phyloP scores from a whole-genome alignment of 2,113 vertebrate genomes.

The Cavia aperea region DNA sequence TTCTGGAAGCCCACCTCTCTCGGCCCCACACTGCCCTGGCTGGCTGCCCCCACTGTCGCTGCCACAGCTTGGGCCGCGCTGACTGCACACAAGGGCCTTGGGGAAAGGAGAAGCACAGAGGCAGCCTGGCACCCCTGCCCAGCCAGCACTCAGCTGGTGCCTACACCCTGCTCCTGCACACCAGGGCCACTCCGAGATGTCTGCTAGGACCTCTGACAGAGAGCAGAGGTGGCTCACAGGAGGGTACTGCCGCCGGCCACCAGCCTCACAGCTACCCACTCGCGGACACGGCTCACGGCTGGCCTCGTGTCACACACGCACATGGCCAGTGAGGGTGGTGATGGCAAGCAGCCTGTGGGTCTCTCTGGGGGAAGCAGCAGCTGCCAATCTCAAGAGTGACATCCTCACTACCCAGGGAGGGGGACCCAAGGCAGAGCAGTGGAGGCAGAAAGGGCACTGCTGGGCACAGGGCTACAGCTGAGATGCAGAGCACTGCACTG shows the following conservation, averaged over 20 bases:
- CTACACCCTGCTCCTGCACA: background rate
- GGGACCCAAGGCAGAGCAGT: background rate
- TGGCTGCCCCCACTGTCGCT: background rate
- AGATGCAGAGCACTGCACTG: background rate
- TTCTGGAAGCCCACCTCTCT: background rate
- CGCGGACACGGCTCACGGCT: background rate
- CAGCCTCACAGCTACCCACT: background rate
- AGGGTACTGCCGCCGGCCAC: background rate
- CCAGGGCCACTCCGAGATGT: fast-evolving
- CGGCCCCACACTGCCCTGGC: fast-evolving
- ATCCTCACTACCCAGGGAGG: background rate
- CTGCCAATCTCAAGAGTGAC: fast-evolving
- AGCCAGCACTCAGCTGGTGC: fast-evolving
- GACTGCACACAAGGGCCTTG: fast-evolving
- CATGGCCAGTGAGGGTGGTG: background rate
- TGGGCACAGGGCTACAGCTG: background rate
- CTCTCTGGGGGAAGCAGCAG: background rate
- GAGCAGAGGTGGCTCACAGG: background rate
- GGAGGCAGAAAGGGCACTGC: background rate
- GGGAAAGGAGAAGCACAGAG: background rate
- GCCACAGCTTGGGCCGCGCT: background rate
- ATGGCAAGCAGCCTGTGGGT: fast-evolving
- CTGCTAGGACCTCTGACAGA: background rate
- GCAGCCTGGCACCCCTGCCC: background rate
- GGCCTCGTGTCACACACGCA: background rate